A percentile compares a stretch with the other conserved stretches of the same genome.
phyloP scores from a whole-genome alignment of 2,797 vertebrate species.

The Simalia tracyae region DNA sequence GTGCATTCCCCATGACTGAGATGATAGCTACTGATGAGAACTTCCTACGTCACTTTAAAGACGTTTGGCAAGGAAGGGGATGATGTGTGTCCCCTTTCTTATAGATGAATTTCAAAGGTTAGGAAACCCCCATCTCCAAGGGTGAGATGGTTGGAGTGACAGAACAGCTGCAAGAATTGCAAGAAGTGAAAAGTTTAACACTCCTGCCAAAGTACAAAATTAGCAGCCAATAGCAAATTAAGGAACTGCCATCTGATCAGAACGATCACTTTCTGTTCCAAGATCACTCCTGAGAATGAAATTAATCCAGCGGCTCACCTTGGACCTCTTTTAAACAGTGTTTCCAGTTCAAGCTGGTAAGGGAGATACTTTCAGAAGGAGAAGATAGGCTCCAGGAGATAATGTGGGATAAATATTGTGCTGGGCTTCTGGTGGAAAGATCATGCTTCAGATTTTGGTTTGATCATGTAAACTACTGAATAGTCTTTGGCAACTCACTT shows the following conservation, averaged over 20 bases:
- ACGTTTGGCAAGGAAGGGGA: neutral
- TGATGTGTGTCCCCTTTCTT: neutral
- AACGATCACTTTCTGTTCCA: neutral
- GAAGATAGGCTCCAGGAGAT: neutral
- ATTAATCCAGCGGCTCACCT: neutral
- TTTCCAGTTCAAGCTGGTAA: neutral
- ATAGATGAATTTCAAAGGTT: neutral
- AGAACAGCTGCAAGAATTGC: neutral
- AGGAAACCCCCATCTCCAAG: neutral
- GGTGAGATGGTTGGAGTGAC: neutral
- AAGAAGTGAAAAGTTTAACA: neutral
- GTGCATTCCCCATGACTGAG: neutral
- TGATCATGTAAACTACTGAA: neutral
- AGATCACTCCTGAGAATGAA: neutral
- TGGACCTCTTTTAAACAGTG: neutral
- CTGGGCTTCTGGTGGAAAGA: neutral
- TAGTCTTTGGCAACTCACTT: neutral
- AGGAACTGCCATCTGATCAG: neutral
- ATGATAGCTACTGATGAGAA: neutral
- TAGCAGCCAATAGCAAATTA: neutral
- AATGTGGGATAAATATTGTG: neutral
- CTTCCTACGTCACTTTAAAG: neutral
- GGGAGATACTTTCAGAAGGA: neutral
- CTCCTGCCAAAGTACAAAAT: neutral
- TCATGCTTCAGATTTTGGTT: neutral